Evolutionary conservation across 1,140 invertebrate genomes (phyloP), one percentile per base, ranked within the genome.

Genomic region (Apis dorsata): DNA sequence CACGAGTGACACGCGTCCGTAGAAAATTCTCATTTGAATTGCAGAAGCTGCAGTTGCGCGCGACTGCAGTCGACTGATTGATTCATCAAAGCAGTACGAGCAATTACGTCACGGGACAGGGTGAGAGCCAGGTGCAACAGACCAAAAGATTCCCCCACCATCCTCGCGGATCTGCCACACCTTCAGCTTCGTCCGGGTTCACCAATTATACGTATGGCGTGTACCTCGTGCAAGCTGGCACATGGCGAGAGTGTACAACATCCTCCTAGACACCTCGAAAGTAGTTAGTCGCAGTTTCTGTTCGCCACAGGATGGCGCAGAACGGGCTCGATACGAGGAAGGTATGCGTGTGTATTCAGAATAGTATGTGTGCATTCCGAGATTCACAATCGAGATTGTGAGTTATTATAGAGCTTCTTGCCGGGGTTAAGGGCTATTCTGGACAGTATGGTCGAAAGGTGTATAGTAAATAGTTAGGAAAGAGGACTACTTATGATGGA

Each of bases 1-100:
- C 65, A 66, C 66, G 5, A 15, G 19, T 55, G 83, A 74, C 60
- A 62, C 70, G 72, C 62, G 63, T 69, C 65, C 60, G 28, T 71
- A 77, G 86, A 88, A 88, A 88, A 81, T 86, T 86, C 86, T 84
- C 84, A 86, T 88, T 88, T 88, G 86, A 88, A 88, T 88, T 86
- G 81, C 86, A 86, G 86, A 88, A 79, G 66, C 79, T 57, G 76
- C 84, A 74, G 77, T 69, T 66, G 69, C 59, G 70, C 78, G 53
- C 71, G 79, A 51, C 85, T 65, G 72, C 77, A 62, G 53, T 68
- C 81, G 73, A 60, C 73, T 83, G 84, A 88, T 88, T 86, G 86
- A 88, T 88, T 88, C 87, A 78, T 88, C 87, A 88, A 88, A 88
- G 84, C 80, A 71, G 80, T 79, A 73, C 53, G 28, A 70, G 84